Percentiles rank a stretch among this genome's conserved stretches.
phyloP scores from a whole-genome alignment of 2,888 invertebrate species.

The Pasiphila rectangulata region DNA sequence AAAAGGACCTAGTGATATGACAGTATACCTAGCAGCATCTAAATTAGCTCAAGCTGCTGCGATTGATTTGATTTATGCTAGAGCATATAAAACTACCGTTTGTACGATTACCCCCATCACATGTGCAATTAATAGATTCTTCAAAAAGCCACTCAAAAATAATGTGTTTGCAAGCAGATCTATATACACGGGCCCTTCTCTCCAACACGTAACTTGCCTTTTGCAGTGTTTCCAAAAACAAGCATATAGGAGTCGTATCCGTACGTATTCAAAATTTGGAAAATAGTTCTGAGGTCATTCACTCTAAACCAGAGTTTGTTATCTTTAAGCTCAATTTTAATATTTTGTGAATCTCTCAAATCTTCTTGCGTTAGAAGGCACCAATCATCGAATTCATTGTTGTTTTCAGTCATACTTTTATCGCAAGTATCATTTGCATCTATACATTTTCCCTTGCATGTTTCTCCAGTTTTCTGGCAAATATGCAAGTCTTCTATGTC shows the following conservation, averaged over 20 bases:
- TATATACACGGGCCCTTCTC: too few species aligned
- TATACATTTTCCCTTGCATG: not conserved
- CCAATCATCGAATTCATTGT: slow-evolving; percentile 26
- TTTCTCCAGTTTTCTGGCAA: slow-evolving; percentile 34
- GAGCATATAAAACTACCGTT: too few species aligned
- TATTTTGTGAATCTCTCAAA: slow-evolving; percentile 26
- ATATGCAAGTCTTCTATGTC: slow-evolving; percentile 53
- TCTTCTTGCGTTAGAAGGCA: slow-evolving; percentile 26
- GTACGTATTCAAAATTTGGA: slow-evolving; percentile 68
- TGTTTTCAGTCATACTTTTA: slow-evolving; percentile 9
- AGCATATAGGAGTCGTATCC: slow-evolving; percentile 78
- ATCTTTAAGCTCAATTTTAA: slow-evolving; percentile 56
- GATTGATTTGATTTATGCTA: too few species aligned
- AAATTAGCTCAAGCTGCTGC: too few species aligned
- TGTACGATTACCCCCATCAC: too few species aligned
- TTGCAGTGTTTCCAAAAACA: slow-evolving; percentile 86
- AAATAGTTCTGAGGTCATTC: slow-evolving; percentile 68
- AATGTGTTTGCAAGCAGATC: too few species aligned
- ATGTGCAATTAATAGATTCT: too few species aligned
- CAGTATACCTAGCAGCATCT: too few species aligned
- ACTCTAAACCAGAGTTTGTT: slow-evolving; percentile 78
- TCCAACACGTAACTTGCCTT: slow-evolving; percentile 66
- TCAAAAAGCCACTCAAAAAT: too few species aligned
- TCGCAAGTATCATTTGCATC: slow-evolving; percentile 18
- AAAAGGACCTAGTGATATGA: too few species aligned